These are phyloP conservation scores for Agelas oroides DNA, from an alignment of 37 sponge, comb jelly and placozoan species.

Conservation along the genomic window DNA sequence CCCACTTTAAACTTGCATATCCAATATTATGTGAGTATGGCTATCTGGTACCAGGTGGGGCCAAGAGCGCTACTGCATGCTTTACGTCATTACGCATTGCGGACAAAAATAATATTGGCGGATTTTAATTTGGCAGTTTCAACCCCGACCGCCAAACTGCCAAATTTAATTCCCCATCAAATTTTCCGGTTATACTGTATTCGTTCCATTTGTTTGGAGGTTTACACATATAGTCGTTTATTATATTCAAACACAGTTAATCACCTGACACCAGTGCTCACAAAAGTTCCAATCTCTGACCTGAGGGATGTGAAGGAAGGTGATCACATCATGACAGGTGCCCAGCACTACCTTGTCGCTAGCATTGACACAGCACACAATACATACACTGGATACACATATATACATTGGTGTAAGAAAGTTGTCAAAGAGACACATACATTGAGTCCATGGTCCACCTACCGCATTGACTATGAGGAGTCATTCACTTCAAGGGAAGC, in stretches of 20 bases:
- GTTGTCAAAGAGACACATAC: not conserved
- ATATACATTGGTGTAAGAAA: not conserved
- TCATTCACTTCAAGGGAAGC: slow-evolving; percentile 2
- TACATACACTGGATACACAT: slow-evolving; percentile 22
- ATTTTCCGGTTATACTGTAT: not conserved
- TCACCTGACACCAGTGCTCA: slow-evolving; percentile 18
- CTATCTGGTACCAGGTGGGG: no score
- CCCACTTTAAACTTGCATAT: no score
- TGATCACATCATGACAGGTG: slow-evolving; percentile 16
- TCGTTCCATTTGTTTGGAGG: not conserved
- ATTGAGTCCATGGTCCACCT: not conserved
- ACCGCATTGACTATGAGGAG: slow-evolving; percentile 13
- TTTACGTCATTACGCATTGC: no score
- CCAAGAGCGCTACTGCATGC: no score
- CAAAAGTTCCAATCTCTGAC: not conserved
- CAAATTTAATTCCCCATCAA: no score
- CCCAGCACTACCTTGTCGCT: slow-evolving; percentile 25
- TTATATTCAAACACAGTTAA: not conserved
- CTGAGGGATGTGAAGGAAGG: slow-evolving; percentile 24
- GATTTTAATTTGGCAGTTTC: no score
- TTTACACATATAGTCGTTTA: not conserved
- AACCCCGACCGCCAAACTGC: no score
- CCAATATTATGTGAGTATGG: no score
- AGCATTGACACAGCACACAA: not conserved
- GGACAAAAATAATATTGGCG: no score